phyloP scores from a whole-genome alignment of 1,140 invertebrate species.

The Epicauta chinensis region DNA sequence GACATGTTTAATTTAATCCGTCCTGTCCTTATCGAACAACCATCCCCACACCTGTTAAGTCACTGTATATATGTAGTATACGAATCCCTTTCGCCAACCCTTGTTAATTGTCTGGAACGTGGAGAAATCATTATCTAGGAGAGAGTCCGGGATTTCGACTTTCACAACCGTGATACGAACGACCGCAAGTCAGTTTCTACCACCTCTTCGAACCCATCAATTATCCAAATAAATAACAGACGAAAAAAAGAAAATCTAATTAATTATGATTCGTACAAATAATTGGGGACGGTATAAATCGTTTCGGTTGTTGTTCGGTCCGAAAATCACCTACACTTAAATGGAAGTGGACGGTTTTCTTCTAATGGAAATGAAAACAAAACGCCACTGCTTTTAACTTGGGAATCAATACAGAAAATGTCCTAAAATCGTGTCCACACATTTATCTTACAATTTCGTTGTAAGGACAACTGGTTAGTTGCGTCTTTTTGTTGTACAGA shows the following conservation, averaged over 20 bases:
- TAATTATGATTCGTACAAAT: too few species aligned
- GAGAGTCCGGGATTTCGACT: conserved; percentile 18
- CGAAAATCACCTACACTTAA: too few species aligned
- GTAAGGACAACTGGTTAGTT: conserved; percentile 37
- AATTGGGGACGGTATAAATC: too few species aligned
- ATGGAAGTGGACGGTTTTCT: too few species aligned
- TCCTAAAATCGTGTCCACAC: conserved; percentile 39
- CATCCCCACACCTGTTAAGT: conserved; percentile 41
- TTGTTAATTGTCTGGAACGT: conserved; percentile 42
- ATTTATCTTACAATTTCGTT: conserved; percentile 41
- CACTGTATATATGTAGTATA: conserved; percentile 36
- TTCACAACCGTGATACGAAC: conserved; percentile 28
- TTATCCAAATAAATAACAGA: background rate
- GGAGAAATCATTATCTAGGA: conserved; percentile 41
- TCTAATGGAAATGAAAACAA: too few species aligned
- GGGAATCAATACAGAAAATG: conserved; percentile 42
- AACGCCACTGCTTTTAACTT: too few species aligned
- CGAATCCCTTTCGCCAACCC: conserved; percentile 41
- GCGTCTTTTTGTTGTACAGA: conserved; percentile 26
- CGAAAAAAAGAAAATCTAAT: too few species aligned
- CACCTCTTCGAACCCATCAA: background rate
- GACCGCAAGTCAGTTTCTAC: conserved; percentile 33
- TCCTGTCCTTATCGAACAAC: conserved; percentile 20
- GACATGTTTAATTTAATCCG: conserved; percentile 40
- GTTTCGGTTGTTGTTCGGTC: too few species aligned